phyloP scores from a whole-genome alignment of 2,113 vertebrate genomes.

The Uropsilus gracilis region DNA sequence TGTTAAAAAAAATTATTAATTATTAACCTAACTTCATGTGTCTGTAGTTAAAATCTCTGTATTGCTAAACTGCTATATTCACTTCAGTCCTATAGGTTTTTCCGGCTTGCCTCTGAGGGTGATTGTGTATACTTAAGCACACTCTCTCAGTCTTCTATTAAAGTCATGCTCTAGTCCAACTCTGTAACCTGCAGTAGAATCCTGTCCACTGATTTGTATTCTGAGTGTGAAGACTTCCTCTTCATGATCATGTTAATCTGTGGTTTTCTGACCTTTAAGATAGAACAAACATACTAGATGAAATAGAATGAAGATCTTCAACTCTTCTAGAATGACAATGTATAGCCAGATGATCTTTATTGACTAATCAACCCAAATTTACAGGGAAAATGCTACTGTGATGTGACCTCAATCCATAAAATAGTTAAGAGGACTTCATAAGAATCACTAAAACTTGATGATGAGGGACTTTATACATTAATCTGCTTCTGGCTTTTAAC shows the following conservation, averaged over 20 bases:
- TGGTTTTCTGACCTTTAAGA: conserved; percentile 41
- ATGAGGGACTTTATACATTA: neutral
- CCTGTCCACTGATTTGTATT: neutral
- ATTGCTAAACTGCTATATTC: neutral
- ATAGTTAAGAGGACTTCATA: neutral
- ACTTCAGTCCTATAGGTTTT: conserved; percentile 29
- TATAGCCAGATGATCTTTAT: conserved; percentile 42
- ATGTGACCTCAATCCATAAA: neutral
- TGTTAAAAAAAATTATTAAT: neutral
- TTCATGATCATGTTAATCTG: conserved; percentile 31
- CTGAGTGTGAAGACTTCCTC: neutral
- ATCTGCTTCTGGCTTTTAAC: conserved; percentile 6
- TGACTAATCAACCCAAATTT: conserved; percentile 33
- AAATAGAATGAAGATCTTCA: conserved; percentile 46
- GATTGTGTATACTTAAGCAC: too few relatives aligned
- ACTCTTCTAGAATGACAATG: neutral
- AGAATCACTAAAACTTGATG: neutral
- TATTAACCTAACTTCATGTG: neutral
- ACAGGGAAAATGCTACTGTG: conserved; percentile 32
- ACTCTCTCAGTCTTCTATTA: neutral
- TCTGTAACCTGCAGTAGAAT: neutral
- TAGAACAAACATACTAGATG: conserved; percentile 48
- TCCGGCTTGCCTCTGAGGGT: neutral
- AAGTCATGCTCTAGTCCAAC: neutral
- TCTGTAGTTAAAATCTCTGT: neutral